These are phyloP conservation scores for Crenuchus spilurus DNA, from an alignment of 2,797 vertebrate genomes.

Conservation along the genomic window DNA sequence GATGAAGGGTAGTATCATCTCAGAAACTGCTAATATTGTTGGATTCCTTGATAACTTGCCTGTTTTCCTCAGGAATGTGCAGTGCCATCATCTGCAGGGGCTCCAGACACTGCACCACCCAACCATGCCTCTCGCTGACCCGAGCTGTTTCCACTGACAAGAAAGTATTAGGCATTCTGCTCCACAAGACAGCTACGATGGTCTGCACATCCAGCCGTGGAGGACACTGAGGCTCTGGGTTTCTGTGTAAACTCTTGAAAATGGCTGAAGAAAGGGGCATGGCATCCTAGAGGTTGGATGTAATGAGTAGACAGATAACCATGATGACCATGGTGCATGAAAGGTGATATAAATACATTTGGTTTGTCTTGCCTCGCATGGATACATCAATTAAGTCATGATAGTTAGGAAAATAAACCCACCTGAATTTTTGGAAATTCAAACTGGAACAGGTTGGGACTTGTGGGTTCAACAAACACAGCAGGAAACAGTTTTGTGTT, in stretches of 20 bases:
- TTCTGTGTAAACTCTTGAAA: constrained; percentile 95
- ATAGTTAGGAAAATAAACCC: constrained; percentile 48
- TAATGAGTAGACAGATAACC: background rate
- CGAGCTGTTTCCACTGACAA: constrained; percentile 91
- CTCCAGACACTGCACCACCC: constrained; percentile 93
- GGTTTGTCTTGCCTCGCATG: no score
- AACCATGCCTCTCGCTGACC: constrained; percentile 94
- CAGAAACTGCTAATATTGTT: no score
- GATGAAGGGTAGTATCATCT: no score
- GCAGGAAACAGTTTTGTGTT: constrained; percentile 97
- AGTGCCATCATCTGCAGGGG: constrained; percentile 97
- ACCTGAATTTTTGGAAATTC: constrained; percentile 97
- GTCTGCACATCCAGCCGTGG: constrained; percentile 94
- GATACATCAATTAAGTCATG: no score
- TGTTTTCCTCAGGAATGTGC: constrained; percentile 97
- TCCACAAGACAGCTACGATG: constrained; percentile 94
- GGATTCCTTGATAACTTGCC: constrained; percentile 77
- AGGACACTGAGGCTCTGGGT: constrained; percentile 93
- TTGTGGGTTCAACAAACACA: constrained; percentile 92
- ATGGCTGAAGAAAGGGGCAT: constrained; percentile 97
- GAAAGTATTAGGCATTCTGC: constrained; percentile 96
- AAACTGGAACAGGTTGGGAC: constrained; percentile 94
- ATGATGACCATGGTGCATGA: no score
- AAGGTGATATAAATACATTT: no score
- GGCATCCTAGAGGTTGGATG: constrained; percentile 79